These are phyloP conservation scores for Drosophila percnosoma DNA, from an alignment of 2,888 invertebrate species.

Conservation along the genomic window DNA sequence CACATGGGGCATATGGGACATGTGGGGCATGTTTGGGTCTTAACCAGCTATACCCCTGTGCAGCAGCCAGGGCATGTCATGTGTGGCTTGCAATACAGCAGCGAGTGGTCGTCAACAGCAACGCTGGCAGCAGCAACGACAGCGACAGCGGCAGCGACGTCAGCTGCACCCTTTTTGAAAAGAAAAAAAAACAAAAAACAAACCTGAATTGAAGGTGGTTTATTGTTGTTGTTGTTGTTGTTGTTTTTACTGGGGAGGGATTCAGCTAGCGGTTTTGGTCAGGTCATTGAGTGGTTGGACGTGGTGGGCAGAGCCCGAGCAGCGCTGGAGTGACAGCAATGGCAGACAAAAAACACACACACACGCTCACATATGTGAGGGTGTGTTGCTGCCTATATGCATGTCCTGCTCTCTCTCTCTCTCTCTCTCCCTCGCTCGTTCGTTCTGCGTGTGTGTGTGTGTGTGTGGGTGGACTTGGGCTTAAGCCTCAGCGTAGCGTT, in stretches of 20 bases:
- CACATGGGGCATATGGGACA: background rate
- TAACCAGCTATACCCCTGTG: conserved; percentile 43
- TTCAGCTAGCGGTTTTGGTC: conserved; percentile 38
- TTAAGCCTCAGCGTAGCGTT: conserved; percentile 44
- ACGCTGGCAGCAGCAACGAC: conserved; percentile 13
- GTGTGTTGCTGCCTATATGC: conserved; percentile 56
- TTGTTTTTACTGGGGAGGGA: conserved; percentile 4
- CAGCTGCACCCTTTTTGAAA: conserved; percentile 67
- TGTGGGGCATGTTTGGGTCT: background rate
- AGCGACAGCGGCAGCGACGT: conserved; percentile 44
- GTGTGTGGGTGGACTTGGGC: conserved; percentile 34
- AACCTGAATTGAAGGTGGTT: conserved; percentile 43
- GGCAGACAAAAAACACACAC: conserved; percentile 44
- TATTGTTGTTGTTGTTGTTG: background rate
- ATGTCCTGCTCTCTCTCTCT: conserved; percentile 51
- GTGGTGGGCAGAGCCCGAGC: conserved; percentile 59
- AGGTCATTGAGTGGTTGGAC: conserved; percentile 80
- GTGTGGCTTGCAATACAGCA: conserved; percentile 26
- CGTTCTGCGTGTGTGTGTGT: conserved; percentile 7
- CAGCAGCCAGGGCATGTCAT: conserved; percentile 22
- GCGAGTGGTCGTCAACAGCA: conserved; percentile 47
- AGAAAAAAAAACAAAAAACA: conserved; percentile 28
- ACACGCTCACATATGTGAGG: conserved; percentile 30
- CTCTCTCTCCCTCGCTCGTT: conserved; percentile 10
- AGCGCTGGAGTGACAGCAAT: conserved; percentile 63